These are phyloP conservation scores for Metallyticus violacea DNA, from an alignment of 2,888 invertebrate genomes.

Conservation along the genomic window DNA sequence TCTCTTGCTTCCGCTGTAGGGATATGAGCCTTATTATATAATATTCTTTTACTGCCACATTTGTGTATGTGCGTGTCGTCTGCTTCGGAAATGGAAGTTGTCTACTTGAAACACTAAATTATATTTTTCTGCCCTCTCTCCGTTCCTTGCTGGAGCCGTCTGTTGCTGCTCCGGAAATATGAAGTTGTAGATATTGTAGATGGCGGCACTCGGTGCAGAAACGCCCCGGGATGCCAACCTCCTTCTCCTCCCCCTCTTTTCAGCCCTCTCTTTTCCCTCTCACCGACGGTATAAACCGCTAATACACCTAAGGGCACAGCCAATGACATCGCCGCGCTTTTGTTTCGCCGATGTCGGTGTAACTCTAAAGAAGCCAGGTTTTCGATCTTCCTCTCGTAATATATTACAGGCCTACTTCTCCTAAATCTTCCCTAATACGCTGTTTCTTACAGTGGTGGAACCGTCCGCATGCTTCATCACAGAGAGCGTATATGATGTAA, in stretches of 20 bases:
- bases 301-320: neutral
- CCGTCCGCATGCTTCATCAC: too few relatives aligned
- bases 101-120: constrained; percentile 15
- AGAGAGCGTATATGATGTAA: too few relatives aligned
- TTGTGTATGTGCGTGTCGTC: constrained; percentile 4
- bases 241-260: too few relatives aligned
- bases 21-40: constrained; percentile 18
- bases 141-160: too few relatives aligned
- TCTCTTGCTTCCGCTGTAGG: neutral
- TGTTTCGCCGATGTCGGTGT: neutral
- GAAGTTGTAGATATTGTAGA: constrained; percentile 18
- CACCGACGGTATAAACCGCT: neutral
- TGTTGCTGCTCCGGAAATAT: constrained; percentile 13
- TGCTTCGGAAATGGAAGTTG: constrained; percentile 17
- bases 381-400: neutral
- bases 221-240: too few relatives aligned
- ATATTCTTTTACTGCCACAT: constrained; percentile 15
- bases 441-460: neutral
- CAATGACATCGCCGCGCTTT: neutral
- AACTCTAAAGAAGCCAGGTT: neutral
- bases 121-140: constrained; percentile 15
- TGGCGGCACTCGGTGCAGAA: constrained; percentile 1
- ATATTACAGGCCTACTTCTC: neutral
- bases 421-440: neutral
- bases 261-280: neutral